Percentiles rank a stretch among this genome's conserved stretches.
These are phyloP conservation scores for Scaptomyza cyrtandrae DNA, from an alignment of 2,888 invertebrate species.

Conservation along the genomic window DNA sequence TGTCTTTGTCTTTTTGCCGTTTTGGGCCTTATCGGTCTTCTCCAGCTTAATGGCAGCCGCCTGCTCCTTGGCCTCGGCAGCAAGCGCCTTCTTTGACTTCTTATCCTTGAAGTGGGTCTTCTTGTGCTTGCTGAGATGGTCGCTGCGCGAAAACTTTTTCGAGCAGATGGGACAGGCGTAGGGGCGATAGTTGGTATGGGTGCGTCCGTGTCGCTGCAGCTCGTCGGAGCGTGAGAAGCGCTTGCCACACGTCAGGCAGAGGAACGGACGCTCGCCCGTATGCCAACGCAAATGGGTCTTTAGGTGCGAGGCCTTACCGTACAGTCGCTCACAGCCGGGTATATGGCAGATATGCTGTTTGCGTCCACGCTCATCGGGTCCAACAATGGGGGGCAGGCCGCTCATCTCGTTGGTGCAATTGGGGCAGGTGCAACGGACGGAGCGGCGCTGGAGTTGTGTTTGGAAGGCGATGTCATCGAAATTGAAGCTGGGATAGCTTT, in stretches of 20 bases:
- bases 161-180: conserved; percentile 94
- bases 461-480: conserved; percentile 84
- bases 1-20: conserved; percentile 42
- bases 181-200: conserved; percentile 95
- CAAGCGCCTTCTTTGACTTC: conserved; percentile 81
- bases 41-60: conserved; percentile 66
- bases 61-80: conserved; percentile 78
- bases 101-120: conserved; percentile 90
- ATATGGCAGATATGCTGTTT: conserved; percentile 94
- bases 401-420: conserved; percentile 92
- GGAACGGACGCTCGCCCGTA: conserved; percentile 95
- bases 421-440: conserved; percentile 92
- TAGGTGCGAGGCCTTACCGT: conserved; percentile 96
- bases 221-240: conserved; percentile 96
- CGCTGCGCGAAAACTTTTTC: conserved; percentile 96
- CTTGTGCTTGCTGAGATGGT: conserved; percentile 96
- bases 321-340: conserved; percentile 94
- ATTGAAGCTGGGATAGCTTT: conserved; percentile 82
- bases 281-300: conserved; percentile 97
- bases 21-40: conserved; percentile 48
- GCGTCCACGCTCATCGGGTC: conserved; percentile 90
- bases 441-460: conserved; percentile 88
- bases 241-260: conserved; percentile 95
- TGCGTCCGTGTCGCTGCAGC: conserved; percentile 93
- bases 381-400: conserved; percentile 90